Base-by-base conservation (phyloP, 2,888 invertebrate species). In the Meteorus colon region DNA sequence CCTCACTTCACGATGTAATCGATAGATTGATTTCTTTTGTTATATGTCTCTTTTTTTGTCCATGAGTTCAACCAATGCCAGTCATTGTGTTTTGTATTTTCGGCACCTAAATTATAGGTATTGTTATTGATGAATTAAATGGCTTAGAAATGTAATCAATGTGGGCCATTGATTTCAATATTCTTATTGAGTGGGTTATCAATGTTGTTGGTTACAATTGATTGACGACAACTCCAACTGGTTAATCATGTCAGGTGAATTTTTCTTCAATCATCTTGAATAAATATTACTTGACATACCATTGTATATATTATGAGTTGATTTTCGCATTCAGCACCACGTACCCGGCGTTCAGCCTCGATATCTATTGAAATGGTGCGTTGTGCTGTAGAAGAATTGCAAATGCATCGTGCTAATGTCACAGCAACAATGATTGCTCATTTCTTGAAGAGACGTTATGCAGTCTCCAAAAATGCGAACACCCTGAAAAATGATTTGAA, bases 281-380 rank as follows among this genome's bases (percentile, higher is more conserved):
- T 37, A 8, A 34, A 63, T 29, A 34, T n/a, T 8, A 3, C 19
- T 34, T 4, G 24, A 24, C 0, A 41, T 19, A 10, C 19, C 12
- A 4, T 24, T 41, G 19, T 37, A n/a, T 29, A n/a, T 55, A 16
- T 55, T 4, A 34, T 34, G 6, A 8, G 5, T 55, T 68, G 24
- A 3, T 68, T 51, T 14, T 51, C 31, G 19, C 63, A 62, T 72
- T 31, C 37, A 29, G 4, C 12, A 75, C n/a, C n/a, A 29, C 12
- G 12, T n/a, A n/a, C 59, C 24, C 69, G 76, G n/a, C 73, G 76
- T 8, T 62, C 55, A 16, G 55, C 83, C 45, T 76, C 80, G 14
- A 68, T 87, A 76, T 85, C 86, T 4, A 81, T 84, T 14, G 81
- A 81, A 37, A 84, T 87, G 85, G 73, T 87, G 60, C 81, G 83